Evolutionary conservation across 2,113 vertebrate species (phyloP).

Genomic region (Oxygymnocypris stewartii): DNA sequence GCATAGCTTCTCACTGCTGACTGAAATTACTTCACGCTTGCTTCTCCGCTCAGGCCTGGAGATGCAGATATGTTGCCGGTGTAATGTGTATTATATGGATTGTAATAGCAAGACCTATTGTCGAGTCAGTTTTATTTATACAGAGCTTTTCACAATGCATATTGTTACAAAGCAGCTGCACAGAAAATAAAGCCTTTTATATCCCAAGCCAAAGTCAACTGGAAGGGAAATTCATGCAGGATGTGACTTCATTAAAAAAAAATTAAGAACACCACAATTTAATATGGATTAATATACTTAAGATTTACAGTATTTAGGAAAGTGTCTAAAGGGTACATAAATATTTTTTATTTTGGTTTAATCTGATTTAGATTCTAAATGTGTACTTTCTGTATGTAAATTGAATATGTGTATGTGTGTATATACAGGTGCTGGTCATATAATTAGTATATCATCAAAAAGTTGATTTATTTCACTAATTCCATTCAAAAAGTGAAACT

Average conservation of each 20-base stretch:
- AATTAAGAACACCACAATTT: not conserved
- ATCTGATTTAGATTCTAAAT: no score
- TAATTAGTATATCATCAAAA: no score
- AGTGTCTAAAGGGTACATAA: no score
- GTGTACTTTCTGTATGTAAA: no score
- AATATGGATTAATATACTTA: not conserved
- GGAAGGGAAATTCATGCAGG: not conserved
- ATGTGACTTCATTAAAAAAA: not conserved
- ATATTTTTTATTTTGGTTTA: no score
- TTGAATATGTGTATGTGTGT: no score
- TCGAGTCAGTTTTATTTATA: slow-evolving; percentile 9
- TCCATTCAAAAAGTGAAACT: no score
- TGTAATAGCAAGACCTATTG: not conserved
- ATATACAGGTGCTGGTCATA: no score
- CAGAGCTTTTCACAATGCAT: not conserved
- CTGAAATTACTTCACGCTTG: slow-evolving; percentile 18
- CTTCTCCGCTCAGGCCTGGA: slow-evolving; percentile 6
- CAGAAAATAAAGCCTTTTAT: not conserved
- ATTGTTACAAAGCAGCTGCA: slow-evolving; percentile 1
- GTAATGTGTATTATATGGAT: not conserved
- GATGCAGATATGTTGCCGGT: not conserved
- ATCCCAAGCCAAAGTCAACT: not conserved
- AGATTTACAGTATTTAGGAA: not conserved
- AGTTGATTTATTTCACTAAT: no score
- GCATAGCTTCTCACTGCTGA: not conserved